Conservation (phyloP, 2,797 vertebrate genomes). For the Enteromius argenteus region DNA sequence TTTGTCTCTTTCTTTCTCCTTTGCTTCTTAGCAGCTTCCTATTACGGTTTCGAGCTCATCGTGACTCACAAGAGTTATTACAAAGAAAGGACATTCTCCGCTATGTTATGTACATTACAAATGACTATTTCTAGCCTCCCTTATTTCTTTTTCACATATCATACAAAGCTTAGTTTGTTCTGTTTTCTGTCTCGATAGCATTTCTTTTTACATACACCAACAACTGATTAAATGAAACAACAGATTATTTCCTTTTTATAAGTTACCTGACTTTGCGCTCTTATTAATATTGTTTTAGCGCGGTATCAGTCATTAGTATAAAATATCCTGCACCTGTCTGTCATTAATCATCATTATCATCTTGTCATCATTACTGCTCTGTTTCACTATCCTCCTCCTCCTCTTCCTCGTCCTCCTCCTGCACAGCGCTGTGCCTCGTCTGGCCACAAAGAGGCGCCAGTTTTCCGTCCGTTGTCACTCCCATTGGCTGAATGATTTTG, state of each 20-base stretch:
- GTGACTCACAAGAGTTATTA: neutral
- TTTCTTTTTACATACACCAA: neutral
- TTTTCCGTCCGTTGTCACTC: conserved; percentile 71
- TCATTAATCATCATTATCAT: conserved; percentile 46
- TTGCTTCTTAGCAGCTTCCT: conserved; percentile 35
- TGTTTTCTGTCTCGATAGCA: neutral
- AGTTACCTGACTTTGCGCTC: neutral
- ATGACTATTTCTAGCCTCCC: neutral
- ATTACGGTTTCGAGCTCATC: conserved; percentile 27
- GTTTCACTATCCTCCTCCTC: conserved; percentile 48
- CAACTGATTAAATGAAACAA: neutral
- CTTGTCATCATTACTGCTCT: conserved; percentile 30
- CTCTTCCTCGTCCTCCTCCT: conserved; percentile 64
- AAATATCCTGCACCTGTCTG: conserved; percentile 32
- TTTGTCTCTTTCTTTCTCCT: conserved; percentile 44
- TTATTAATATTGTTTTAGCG: neutral
- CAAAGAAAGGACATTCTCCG: neutral
- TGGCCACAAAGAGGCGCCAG: conserved; percentile 71
- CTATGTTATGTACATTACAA: conserved; percentile 7
- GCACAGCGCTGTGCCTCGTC: conserved; percentile 60
- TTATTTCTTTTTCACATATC: neutral
- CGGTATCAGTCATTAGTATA: neutral
- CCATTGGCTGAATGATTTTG: conserved; percentile 77
- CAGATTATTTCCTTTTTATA: neutral
- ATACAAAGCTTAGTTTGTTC: neutral